Base-by-base conservation (phyloP, 2,113 vertebrate genomes). In the Sturnus vulgaris region DNA sequence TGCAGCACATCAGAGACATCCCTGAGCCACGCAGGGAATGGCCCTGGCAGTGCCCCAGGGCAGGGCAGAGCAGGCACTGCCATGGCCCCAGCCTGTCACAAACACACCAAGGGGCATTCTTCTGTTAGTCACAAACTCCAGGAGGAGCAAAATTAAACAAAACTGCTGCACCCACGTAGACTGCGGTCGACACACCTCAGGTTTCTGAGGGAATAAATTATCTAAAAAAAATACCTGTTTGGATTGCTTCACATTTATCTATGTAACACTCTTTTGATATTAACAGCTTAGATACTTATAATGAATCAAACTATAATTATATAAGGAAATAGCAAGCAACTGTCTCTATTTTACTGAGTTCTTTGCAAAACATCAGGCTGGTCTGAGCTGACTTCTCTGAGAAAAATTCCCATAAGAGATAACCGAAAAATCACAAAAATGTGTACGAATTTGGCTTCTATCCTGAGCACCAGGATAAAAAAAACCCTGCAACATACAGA, bases 231-330 rank as follows among this genome's bases (percentile, higher is more conserved):
- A 22, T 14, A 44, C 50, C 56, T 40, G 15, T 30, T 87, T 79
- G n/a, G 15, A 22, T 69, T 82, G 72, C 11, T 82, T 94, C 22
- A 21, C 50, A 27, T 90, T 71, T 85, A 92, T 84, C 44, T 64
- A 21, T 12, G 55, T 44, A 91, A 75, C 40, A 56, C 35, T 95
- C 52, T 55, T 94, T 91, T 72, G 39, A 39, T 94, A 47, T 71
- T 84, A 96, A 68, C 64, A 91, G 59, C 68, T 84, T 78, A 63
- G 93, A 90, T 83, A 92, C 40, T 92, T 70, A 83, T 72, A 96
- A 96, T 87, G 27, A 94, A 96, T 96, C 91, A 93, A 95, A 93
- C 89, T 88, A 42, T 25, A 4, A 14, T 89, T 93, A 92, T 57
- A 73, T 66, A 76, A 94, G 73, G 82, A 96, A 81, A 46, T 13